Evolutionary conservation across 2,888 invertebrate genomes (phyloP), one percentile per base, ranked within the genome.

Genomic region (Ochlodes sylvanus): DNA sequence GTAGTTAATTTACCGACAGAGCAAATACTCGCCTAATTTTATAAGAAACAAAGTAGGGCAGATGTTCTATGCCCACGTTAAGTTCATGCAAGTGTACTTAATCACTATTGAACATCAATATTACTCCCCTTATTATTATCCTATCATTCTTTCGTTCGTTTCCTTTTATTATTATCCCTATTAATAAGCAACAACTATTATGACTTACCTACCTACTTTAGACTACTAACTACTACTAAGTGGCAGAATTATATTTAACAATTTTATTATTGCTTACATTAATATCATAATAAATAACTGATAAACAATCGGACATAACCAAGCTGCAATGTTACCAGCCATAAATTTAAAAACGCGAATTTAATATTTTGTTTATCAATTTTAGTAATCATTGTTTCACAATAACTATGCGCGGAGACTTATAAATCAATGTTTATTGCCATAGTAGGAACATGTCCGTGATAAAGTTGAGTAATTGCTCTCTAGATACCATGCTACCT

Each of bases 381-480:
- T 63, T 62, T 62, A 50, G 62, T 52, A 62, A 62, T 52, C 62
- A 62, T 19, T 52, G 63, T 63, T 63, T 19, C 47, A 42, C 54
- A 54, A 63, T 63, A 63, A 63, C 63, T 63, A 63, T 63, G 55
- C 63, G 54, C 32, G 63, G 41, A 41, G 63, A 38, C 61, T 55
- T 55, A 71, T 72, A 72, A 70, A 74, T 74, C 69, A 73, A 64
- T 68, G 69, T 70, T 73, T 70, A 74, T 72, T 62, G 58, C 61
- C 57, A 69, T 55, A 66, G 65, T 65, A 68, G 61, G 47, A 61
- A 47, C 61, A 61, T 61, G 27, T 44, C 34, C 15, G 14, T 47
- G 61, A 61, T 61, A 61, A 61, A 47, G 47, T 32, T 61, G 61
- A 61, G 44, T 61, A 61, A 61, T 61, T 52, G 65, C 69, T 63